phyloP scores from a whole-genome alignment of 2,888 invertebrate species.

The Hypercompe scribonia region DNA sequence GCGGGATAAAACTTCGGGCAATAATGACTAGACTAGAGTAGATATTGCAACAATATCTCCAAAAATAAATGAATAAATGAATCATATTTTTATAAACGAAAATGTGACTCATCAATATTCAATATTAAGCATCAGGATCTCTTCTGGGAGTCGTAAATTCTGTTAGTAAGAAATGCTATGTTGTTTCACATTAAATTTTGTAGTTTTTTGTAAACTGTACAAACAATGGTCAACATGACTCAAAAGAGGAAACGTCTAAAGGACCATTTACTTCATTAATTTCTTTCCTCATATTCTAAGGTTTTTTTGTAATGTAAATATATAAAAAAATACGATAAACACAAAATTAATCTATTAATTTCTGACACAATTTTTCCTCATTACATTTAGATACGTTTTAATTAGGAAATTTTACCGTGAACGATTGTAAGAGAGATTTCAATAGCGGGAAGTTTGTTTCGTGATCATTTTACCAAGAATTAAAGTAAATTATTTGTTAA shows the following conservation, averaged over 20 bases:
- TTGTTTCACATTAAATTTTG: background rate
- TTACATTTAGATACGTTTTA: background rate
- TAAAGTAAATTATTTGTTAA: background rate
- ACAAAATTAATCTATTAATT: background rate
- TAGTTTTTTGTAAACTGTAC: background rate
- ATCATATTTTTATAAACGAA: background rate
- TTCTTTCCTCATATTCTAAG: background rate
- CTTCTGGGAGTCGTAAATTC: background rate
- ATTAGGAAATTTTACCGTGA: background rate
- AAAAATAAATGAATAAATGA: too few relatives aligned
- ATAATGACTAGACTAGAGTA: too few relatives aligned
- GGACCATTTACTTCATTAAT: too few relatives aligned
- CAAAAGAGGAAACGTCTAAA: background rate
- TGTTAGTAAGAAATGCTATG: background rate
- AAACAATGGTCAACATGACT: background rate
- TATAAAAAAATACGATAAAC: background rate
- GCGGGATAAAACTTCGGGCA: too few relatives aligned
- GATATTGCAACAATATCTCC: background rate
- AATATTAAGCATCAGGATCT: background rate
- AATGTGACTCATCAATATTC: background rate
- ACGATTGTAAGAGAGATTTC: background rate
- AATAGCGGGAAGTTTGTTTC: background rate
- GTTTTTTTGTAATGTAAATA: background rate
- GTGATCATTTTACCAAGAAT: background rate
- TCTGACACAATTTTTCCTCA: background rate